Conservation (phyloP, 2,113 vertebrate species). For the Cichladusa arquata region DNA sequence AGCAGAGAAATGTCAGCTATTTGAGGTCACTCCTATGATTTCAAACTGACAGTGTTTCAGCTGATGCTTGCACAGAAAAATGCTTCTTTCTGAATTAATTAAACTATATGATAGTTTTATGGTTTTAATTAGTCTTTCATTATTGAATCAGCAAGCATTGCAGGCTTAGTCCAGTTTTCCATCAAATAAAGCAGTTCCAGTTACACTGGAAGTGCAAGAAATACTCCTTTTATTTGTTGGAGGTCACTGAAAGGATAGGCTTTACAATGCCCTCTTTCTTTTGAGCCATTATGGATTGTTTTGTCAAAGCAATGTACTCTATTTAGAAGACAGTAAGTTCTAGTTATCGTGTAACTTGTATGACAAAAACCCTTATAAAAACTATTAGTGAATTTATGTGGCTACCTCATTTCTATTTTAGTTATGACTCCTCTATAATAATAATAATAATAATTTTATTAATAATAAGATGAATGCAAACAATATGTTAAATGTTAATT, state of each 20-base stretch:
- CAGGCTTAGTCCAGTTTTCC: neutral
- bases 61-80: neutral
- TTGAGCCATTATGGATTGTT: neutral
- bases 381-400: neutral
- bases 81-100: neutral
- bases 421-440: neutral
- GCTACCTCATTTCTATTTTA: neutral
- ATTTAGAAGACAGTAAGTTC: neutral
- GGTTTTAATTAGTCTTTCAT: neutral
- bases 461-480: neutral
- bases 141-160: neutral
- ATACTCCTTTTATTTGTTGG: neutral
- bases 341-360: neutral
- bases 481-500: neutral
- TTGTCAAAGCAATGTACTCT: neutral
- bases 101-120: neutral
- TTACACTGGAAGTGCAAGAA: neutral
- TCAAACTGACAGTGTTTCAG: neutral
- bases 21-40: neutral
- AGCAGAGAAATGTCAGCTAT: neutral
- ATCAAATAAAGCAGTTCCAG: neutral
- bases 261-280: slow-evolving; percentile 18
- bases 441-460: neutral
- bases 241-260: slow-evolving; percentile 4
- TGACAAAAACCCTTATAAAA: neutral